These are phyloP conservation scores for Rhinolophus ferrumequinum DNA, from an alignment of 2,113 vertebrate species.

Conservation along the genomic window DNA sequence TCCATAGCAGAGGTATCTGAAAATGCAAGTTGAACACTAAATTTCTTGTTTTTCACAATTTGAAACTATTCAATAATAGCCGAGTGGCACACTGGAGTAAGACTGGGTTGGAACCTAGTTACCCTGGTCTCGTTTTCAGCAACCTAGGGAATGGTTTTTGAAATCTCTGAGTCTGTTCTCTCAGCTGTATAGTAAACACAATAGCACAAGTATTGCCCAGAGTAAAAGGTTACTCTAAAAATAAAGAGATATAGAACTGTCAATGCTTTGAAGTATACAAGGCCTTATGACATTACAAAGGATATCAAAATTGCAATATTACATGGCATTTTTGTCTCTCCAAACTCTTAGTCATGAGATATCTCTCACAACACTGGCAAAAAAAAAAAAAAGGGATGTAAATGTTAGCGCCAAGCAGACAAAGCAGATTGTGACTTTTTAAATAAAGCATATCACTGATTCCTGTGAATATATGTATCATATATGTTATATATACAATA, in stretches of 20 bases:
- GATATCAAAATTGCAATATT: not conserved
- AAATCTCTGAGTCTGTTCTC: not conserved
- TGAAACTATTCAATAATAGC: not conserved
- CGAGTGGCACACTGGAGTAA: not conserved
- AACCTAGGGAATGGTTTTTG: not conserved
- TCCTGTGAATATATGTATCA: not conserved
- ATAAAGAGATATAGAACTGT: not conserved
- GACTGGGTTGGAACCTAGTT: not conserved
- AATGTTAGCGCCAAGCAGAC: not conserved
- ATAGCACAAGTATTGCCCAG: fast-evolving
- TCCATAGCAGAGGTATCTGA: not conserved
- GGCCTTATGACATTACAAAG: not conserved
- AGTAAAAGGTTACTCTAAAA: not conserved
- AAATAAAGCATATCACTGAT: not conserved
- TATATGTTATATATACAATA: not conserved
- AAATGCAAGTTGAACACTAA: not conserved
- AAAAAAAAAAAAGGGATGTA: not conserved
- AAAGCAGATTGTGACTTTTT: not conserved
- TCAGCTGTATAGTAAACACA: not conserved
- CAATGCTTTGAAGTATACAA: not conserved
- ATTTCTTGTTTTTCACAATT: not conserved
- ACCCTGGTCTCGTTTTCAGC: not conserved
- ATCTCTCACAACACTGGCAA: not conserved
- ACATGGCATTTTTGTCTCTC: not conserved
- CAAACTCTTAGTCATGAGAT: not conserved